Evolutionary conservation across 2,888 invertebrate species (phyloP), one percentile per base, ranked within the genome.

Genomic region (Lithodes maja): DNA sequence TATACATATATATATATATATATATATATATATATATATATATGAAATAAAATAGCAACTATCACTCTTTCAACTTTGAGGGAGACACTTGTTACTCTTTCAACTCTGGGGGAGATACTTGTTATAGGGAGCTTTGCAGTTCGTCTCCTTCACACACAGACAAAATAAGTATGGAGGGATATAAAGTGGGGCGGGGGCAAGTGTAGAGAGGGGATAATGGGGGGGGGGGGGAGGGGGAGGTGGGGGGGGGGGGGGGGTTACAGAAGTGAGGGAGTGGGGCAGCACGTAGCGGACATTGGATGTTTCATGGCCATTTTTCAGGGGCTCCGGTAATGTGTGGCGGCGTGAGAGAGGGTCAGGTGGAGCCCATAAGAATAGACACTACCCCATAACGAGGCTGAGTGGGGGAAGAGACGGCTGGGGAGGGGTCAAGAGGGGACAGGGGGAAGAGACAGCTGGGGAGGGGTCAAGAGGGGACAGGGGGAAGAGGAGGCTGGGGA

Each of bases 351-450:
- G 68, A 85, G 79, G 79, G 52, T 54, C 85, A 79, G 85, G 68
- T 85, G 79, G 68, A 9, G 15, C 33, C 77, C 85, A 79, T 85
- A 85, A 85, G 85, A 85, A 85, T 85, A 85, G 78, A 85, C 85
- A 78, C 85, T 79, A 54, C 54, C 79, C 68, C 78, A 85, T 85
- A 85, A 85, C 75, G 78, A 85, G 78, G 78, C 85, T 79, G 61
- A 3, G 9, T 15, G 50, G 71, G 53, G 68, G 54, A 52, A 53
- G 69, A 52, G 7, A 49, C 7, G 49, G 75, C 12, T 7, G 69
- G 3, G 33, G 68, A 9, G 74, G 33, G 54, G 83, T 17, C 7
- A 69, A n/a, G 52, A 33, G 12, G 61, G 81, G 7, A 17, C 5
- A 17, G 33, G 81, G 15, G 33, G n/a, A 7, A 17, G 1, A 12